These are phyloP conservation scores for Ochotona princeps DNA, from an alignment of 2,113 vertebrate genomes.

Conservation along the genomic window DNA sequence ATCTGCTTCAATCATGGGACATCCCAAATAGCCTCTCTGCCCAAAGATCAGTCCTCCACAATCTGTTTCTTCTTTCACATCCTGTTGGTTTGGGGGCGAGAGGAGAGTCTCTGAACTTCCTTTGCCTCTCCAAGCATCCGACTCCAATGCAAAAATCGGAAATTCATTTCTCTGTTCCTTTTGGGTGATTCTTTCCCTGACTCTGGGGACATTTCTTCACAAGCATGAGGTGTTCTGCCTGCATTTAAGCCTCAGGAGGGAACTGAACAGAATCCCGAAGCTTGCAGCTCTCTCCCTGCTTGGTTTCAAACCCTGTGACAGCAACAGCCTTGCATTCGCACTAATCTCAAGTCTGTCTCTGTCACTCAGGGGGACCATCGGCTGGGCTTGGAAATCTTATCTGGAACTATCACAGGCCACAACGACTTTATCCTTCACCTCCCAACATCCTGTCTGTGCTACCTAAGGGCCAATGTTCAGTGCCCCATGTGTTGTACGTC, in stretches of 20 bases:
- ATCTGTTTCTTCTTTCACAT: background rate
- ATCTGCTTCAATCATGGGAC: background rate
- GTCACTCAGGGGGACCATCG: rapidly evolving
- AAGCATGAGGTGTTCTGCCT: background rate
- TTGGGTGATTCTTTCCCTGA: background rate
- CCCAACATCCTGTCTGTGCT: background rate
- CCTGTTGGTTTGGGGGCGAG: too few species aligned
- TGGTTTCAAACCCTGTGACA: rapidly evolving
- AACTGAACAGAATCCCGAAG: background rate
- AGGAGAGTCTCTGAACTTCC: background rate
- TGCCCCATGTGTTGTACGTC: background rate
- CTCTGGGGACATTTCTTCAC: background rate
- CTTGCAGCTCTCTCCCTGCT: background rate
- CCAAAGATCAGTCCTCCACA: background rate
- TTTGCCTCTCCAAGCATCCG: background rate
- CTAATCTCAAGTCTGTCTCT: background rate
- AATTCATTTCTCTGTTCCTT: background rate
- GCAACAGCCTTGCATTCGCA: too few species aligned
- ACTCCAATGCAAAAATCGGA: background rate
- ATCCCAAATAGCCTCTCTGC: background rate
- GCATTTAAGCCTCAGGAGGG: background rate
- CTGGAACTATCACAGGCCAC: rapidly evolving
- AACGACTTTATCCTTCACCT: background rate
- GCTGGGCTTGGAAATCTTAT: background rate
- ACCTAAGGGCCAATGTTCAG: background rate